Base-by-base conservation (phyloP, 1,140 invertebrate genomes). In the Scaptomyza montana region DNA sequence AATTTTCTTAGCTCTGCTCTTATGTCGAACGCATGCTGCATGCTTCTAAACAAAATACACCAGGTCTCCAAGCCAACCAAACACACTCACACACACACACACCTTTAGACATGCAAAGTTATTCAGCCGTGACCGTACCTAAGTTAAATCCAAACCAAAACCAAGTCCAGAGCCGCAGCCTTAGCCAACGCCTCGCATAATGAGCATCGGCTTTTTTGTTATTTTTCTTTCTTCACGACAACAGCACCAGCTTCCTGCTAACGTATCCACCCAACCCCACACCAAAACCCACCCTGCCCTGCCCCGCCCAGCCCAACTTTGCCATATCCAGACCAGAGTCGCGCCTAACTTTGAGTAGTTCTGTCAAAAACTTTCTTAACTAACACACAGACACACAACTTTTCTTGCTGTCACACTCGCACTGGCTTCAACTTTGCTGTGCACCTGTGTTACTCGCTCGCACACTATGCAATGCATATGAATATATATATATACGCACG, bases 11-110 rank as follows among this genome's bases (percentile, higher is more conserved):
- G 41, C 54, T 56, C 39, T 71, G 51, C 56, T 74, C 68, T 65
- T 71, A 71, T 51, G 12, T 43, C 39, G 43, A 75, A 63, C 46
- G 80, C 80, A 85, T 85, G 80, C 68, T 85, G 80, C 80, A 85
- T 85, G 80, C 62, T 47, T 46, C 60, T 49, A 59, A 69, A 68
- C 49, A 25, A 28, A 59, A 13, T 28, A 65, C 46, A 39, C 49
- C 41, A 33, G 19, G 19, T 53, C 19, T 28, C 33, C 12, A 46
- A 36, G 21, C 41, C 41, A 51, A 33, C 9, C 53, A 43, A 6
- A 56, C 12, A n/a, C 46, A 30, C 56, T 74, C 54, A 33, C 30
- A 45, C 8, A 78, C 54, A 33, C 30, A 45, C 8, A 39, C 54
- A 10, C n/a, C 63, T 28, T 25, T 12, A 53, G 9, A 45, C 39